Base-by-base conservation (phyloP, 1,140 invertebrate genomes). In the Heliconius himera region DNA sequence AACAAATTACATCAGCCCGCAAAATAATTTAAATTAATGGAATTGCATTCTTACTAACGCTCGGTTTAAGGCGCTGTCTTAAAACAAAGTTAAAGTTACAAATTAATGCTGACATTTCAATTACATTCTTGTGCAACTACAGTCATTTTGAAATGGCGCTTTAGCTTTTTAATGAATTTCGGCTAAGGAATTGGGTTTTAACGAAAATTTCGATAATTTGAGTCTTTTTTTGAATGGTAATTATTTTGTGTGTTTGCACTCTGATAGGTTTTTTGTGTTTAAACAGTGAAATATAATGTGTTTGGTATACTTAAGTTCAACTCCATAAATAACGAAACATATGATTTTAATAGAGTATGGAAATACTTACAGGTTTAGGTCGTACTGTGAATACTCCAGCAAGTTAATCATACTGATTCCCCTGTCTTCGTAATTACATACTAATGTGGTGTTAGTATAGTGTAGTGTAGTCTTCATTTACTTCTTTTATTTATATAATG, bases 111-210 rank as follows among this genome's bases (percentile, higher is more conserved):
- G 90, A 94, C 92, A 86, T 92, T 93, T 93, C 92, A 93, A 94
- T 94, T 93, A 94, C 93, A 92, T 93, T 93, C 92, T 90, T 90
- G 89, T 89, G 88, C 87, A 91, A 93, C 89, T 92, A 93, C 89
- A 91, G 92, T 93, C 86, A 81, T 84, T 83, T 84, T 81, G 83
- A 77, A 79, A 82, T 80, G 78, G 76, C 76, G 81, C 84, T 82
- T 80, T 73, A 80, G 81, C 74, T 77, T 60, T 66, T 78, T 73
- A 76, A 66, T 49, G 79, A 70, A 76, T 76, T 80, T 80, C 66
- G 78, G 66, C 38, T 46, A 79, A 76, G 36, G 70, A 76, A 76
- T 70, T 76, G 38, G 26, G 56, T 66, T 66, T 66, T 66, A 66
- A 66, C 22, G 22, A 66, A 26, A 26, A 4, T 66, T 66, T 66